phyloP scores from a whole-genome alignment of 2,797 vertebrate species.

The Aselliscus stoliczkanus region DNA sequence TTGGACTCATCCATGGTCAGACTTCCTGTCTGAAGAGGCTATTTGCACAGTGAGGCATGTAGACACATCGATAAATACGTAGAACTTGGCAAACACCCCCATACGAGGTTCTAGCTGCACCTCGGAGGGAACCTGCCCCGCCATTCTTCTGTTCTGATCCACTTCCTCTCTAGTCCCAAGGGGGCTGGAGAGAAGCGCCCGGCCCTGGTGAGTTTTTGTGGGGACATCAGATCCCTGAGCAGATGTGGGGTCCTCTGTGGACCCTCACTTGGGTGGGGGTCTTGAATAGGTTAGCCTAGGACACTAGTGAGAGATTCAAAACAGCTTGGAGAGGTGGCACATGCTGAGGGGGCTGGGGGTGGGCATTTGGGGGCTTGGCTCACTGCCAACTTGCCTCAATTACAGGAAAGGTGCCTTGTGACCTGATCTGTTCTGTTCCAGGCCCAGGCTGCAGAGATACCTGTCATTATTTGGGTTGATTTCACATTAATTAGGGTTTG shows the following conservation, averaged over 20 bases:
- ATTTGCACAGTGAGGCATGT: accelerated
- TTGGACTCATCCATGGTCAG: neutral
- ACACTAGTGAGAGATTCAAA: neutral
- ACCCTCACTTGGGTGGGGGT: neutral
- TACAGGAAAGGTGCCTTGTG: neutral
- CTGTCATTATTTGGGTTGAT: neutral
- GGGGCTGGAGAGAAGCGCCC: too few species aligned
- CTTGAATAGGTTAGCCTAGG: neutral
- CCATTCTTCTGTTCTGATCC: neutral
- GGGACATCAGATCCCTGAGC: neutral
- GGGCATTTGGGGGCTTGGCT: too few species aligned
- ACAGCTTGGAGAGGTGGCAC: neutral
- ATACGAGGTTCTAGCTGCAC: neutral
- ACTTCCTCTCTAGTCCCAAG: too few species aligned
- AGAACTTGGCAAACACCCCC: neutral
- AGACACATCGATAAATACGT: accelerated
- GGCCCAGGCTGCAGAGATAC: neutral
- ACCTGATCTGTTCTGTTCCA: neutral
- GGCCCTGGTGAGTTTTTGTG: neutral
- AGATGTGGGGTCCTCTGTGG: neutral
- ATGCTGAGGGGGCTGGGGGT: neutral
- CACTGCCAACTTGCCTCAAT: neutral
- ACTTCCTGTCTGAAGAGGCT: neutral
- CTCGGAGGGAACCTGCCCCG: too few species aligned
- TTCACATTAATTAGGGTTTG: neutral